phyloP scores from a whole-genome alignment of 30 jellyfish, hydroid and myxozoan genomes.

The Aurelia aurita region DNA sequence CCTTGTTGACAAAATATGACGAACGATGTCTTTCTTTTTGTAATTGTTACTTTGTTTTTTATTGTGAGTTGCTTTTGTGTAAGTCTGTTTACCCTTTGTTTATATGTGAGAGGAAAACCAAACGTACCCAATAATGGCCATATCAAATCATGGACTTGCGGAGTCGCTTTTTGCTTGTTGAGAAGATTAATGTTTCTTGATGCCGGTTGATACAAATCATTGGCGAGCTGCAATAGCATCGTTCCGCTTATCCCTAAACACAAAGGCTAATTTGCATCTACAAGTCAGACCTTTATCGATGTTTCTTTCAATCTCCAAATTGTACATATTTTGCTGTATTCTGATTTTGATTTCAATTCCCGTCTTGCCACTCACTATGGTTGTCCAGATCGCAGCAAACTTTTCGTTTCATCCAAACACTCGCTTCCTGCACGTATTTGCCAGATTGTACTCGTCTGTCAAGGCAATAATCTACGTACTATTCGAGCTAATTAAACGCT shows the following conservation, averaged over 20 bases:
- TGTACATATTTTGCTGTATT: slow-evolving; percentile 32
- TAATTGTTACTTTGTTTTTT: too few relatives aligned
- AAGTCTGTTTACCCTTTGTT: too few relatives aligned
- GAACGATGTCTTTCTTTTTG: too few relatives aligned
- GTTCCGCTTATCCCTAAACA: slow-evolving; percentile 23
- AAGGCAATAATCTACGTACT: slow-evolving; percentile 42
- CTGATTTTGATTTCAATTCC: slow-evolving; percentile 41
- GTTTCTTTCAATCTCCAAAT: slow-evolving; percentile 28
- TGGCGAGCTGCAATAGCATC: too few relatives aligned
- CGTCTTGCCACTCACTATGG: slow-evolving; percentile 23
- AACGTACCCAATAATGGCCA: too few relatives aligned
- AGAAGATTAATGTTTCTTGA: too few relatives aligned
- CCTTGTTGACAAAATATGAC: too few relatives aligned
- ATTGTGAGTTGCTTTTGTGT: too few relatives aligned
- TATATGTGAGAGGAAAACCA: too few relatives aligned
- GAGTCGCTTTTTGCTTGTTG: too few relatives aligned
- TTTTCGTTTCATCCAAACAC: slow-evolving; percentile 55
- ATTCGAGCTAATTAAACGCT: slow-evolving; percentile 42
- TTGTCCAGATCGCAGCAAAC: slow-evolving; percentile 45
- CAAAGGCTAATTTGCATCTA: slow-evolving; percentile 13
- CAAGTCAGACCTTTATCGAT: slow-evolving; percentile 19
- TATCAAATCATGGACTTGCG: too few relatives aligned
- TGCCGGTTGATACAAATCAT: too few relatives aligned
- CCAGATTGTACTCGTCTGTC: slow-evolving; percentile 29
- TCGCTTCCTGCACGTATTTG: slow-evolving; percentile 58